Evolutionary conservation across 1,140 invertebrate genomes (phyloP).

Genomic region (Drosophila seguyi): DNA sequence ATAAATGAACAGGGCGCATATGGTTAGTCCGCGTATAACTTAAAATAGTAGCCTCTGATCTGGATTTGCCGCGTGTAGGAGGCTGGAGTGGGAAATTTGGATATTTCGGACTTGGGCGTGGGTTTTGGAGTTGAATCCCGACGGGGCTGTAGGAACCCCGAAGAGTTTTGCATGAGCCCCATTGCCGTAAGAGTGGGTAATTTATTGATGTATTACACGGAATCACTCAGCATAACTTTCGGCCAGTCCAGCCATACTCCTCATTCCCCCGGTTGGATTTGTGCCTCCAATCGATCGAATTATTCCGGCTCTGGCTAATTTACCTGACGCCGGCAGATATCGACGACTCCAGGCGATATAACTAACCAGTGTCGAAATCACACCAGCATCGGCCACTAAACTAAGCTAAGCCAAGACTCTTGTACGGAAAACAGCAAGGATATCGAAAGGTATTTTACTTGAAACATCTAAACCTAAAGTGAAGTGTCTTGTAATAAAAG

Average conservation of each 20-base stretch:
- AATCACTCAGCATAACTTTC: constrained; percentile 83
- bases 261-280: constrained; percentile 22
- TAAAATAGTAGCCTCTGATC: constrained; percentile 57
- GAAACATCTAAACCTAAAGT: background rate
- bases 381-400: background rate
- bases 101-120: constrained; percentile 34
- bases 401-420: background rate
- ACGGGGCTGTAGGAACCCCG: constrained; percentile 34
- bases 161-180: constrained; percentile 53
- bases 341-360: background rate
- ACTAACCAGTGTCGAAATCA: background rate
- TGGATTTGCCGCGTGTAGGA: constrained; percentile 12
- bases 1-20: constrained; percentile 65
- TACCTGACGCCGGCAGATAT: constrained; percentile 45
- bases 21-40: constrained; percentile 78
- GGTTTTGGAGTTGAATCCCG: constrained; percentile 45
- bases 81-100: constrained; percentile 37
- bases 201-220: constrained; percentile 82
- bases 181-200: constrained; percentile 56
- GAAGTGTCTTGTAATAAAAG: background rate
- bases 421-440: background rate
- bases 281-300: constrained; percentile 23
- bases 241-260: constrained; percentile 32
- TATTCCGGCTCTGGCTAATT: constrained; percentile 67
- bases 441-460: too few species aligned